Conservation (phyloP, 2,888 invertebrate species). For the Dioctria rufipes region DNA sequence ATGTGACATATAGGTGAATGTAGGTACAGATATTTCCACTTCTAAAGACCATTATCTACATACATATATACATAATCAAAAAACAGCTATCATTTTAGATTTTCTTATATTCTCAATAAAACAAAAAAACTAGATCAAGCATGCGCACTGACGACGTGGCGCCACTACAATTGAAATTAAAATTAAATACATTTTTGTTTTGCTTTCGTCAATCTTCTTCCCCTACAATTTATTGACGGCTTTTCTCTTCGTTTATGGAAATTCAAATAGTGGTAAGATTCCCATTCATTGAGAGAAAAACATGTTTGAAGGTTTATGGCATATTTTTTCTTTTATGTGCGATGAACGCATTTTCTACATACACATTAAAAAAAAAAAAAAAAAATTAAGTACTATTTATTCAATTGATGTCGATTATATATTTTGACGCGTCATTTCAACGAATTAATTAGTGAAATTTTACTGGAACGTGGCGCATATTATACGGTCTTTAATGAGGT, state of each 20-base stretch:
- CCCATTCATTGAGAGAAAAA: neutral
- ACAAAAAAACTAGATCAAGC: too few relatives aligned
- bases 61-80: too few relatives aligned
- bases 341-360: neutral
- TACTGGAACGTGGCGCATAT: neutral
- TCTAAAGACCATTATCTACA: too few relatives aligned
- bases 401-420: neutral
- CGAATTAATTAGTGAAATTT: neutral
- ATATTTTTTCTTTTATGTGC: neutral
- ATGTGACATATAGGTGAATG: too few relatives aligned
- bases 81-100: too few relatives aligned
- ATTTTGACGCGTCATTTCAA: neutral
- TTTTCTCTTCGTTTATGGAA: neutral
- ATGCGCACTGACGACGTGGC: too few relatives aligned
- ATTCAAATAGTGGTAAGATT: neutral
- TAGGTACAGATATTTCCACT: too few relatives aligned
- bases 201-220: too few relatives aligned
- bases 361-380: neutral
- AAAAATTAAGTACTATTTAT: neutral
- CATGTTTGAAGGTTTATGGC: constrained; percentile 12
- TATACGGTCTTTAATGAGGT: neutral
- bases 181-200: too few relatives aligned
- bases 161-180: too few relatives aligned
- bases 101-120: too few relatives aligned
- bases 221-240: too few relatives aligned